Conservation (phyloP, 2,888 invertebrate species). For the Dasysyrphus albostriatus region DNA sequence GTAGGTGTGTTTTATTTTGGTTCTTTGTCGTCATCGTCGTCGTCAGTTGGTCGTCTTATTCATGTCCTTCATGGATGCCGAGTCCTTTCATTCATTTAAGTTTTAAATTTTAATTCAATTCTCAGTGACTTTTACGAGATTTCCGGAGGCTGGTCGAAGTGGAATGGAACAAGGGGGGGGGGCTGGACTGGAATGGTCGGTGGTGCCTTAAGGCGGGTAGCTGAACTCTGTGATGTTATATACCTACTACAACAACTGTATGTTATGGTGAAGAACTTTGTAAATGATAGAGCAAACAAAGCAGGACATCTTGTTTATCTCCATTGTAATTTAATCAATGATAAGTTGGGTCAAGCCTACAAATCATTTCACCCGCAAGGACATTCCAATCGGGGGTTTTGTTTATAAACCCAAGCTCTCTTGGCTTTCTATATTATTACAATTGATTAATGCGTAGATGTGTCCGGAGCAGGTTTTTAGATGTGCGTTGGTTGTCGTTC, state of each 20-base stretch:
- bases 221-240: conserved; percentile 36
- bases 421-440: conserved; percentile 41
- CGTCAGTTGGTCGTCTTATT: conserved; percentile 47
- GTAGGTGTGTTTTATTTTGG: conserved; percentile 22
- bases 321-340: conserved; percentile 75
- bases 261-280: conserved; percentile 38
- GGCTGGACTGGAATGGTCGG: neutral
- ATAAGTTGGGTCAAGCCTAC: conserved; percentile 76
- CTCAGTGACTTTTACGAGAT: conserved; percentile 70
- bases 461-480: conserved; percentile 58
- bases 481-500: neutral
- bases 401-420: conserved; percentile 21
- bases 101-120: conserved; percentile 76
- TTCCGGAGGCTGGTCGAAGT: conserved; percentile 37
- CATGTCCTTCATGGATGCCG: conserved; percentile 37
- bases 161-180: neutral
- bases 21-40: conserved; percentile 17
- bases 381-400: conserved; percentile 46
- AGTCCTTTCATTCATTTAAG: conserved; percentile 72
- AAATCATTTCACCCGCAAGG: conserved; percentile 74
- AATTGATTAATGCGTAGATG: conserved; percentile 75
- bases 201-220: conserved; percentile 49
- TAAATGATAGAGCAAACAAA: conserved; percentile 72
- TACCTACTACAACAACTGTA: neutral
- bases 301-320: conserved; percentile 75